Evolutionary conservation across 1,140 invertebrate genomes (phyloP).

Genomic region (Bombus pascuorum): DNA sequence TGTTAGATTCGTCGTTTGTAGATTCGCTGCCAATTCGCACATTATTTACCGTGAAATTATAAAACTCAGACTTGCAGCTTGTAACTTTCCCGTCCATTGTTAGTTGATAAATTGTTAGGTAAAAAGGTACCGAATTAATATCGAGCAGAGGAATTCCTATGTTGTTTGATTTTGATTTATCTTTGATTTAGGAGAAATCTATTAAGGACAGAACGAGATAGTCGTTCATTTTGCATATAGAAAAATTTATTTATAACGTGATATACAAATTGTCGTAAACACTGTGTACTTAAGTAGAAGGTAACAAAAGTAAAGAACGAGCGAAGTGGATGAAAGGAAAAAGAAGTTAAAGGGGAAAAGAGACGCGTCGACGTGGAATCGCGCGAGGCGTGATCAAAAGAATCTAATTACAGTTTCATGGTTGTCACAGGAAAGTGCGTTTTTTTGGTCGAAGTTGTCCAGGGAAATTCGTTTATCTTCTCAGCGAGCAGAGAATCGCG

Average conservation of each 20-base stretch:
- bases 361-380: not conserved
- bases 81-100: too few species aligned
- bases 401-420: not conserved
- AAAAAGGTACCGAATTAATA: too few species aligned
- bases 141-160: too few species aligned
- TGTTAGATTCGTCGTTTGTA: too few species aligned
- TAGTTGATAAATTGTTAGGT: too few species aligned
- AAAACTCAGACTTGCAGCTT: too few species aligned
- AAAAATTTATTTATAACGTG: not conserved
- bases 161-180: too few species aligned
- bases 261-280: not conserved
- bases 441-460: not conserved
- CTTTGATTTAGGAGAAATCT: too few species aligned
- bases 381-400: not conserved
- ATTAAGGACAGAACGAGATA: too few species aligned
- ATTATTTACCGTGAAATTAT: too few species aligned
- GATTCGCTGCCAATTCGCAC: too few species aligned
- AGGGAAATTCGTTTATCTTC: slow-evolving; percentile 1
- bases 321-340: not conserved
- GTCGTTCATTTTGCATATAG: not conserved
- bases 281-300: not conserved
- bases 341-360: not conserved
- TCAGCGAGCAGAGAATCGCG: not conserved
- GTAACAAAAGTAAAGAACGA: not conserved
- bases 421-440: not conserved